Evolutionary conservation across 1,140 invertebrate species (phyloP).

Genomic region (Bathynomus jamesi): DNA sequence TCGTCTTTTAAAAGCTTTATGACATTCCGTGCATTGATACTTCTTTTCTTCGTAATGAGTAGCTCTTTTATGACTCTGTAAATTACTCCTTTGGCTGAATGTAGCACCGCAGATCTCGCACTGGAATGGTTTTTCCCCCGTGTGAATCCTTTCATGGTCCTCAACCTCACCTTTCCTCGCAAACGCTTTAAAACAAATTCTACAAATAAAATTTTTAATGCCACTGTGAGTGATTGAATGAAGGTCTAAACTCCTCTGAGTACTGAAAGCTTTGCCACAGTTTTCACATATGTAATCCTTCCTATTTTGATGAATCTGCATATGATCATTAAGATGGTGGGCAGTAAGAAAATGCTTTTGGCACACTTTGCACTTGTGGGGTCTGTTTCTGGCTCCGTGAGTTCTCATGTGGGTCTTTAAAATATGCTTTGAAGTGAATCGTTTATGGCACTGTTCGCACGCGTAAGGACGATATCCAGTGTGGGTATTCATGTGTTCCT

Average conservation of each 20-base stretch:
- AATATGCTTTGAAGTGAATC: conserved; percentile 68
- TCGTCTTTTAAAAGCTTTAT: conserved; percentile 63
- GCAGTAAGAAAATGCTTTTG: conserved; percentile 64
- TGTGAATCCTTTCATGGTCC: conserved; percentile 68
- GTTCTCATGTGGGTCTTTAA: conserved; percentile 66
- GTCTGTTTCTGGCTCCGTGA: conserved; percentile 58
- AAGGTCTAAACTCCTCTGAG: conserved; percentile 31
- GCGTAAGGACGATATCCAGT: conserved; percentile 58
- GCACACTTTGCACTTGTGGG: conserved; percentile 58
- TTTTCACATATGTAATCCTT: conserved; percentile 43
- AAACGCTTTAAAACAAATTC: conserved; percentile 48
- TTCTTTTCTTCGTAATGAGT: conserved; percentile 69
- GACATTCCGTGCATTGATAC: conserved; percentile 48
- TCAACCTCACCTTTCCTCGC: conserved; percentile 63
- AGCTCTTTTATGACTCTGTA: conserved; percentile 55
- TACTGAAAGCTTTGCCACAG: conserved; percentile 35
- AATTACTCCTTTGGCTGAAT: conserved; percentile 40
- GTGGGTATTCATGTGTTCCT: conserved; percentile 58
- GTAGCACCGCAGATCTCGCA: conserved; percentile 42
- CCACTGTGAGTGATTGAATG: conserved; percentile 36
- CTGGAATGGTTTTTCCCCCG: conserved; percentile 53
- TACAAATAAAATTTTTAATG: conserved; percentile 66
- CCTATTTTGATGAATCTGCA: conserved; percentile 35
- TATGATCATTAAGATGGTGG: conserved; percentile 50
- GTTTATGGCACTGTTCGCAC: conserved; percentile 58